phyloP scores from a whole-genome alignment of 2,797 vertebrate species.

The Numenius phaeopus region DNA sequence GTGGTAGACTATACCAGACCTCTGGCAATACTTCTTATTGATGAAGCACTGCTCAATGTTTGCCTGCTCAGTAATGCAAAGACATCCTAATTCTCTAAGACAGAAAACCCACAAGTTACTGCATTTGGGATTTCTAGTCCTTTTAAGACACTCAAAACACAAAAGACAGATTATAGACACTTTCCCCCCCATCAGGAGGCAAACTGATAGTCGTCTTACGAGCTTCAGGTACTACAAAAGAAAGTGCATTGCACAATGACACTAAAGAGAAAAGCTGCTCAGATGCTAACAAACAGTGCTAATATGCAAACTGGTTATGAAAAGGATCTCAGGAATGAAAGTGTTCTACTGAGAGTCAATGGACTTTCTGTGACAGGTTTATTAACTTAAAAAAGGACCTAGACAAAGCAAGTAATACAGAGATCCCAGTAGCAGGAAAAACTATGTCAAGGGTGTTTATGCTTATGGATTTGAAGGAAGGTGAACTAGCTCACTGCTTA shows the following conservation, averaged over 20 bases:
- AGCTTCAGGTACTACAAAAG: conserved; percentile 1
- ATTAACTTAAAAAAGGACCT: background rate
- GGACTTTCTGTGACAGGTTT: background rate
- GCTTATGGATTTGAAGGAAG: background rate
- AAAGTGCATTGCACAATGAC: background rate
- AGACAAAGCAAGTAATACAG: background rate
- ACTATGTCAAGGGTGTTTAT: background rate
- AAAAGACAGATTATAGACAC: background rate
- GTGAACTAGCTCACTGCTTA: background rate
- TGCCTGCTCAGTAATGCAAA: conserved; percentile 62
- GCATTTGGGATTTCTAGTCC: conserved; percentile 1
- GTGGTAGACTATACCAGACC: conserved; percentile 49
- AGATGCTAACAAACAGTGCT: background rate
- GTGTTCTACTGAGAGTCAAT: background rate
- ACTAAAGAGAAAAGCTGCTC: background rate
- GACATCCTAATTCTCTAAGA: conserved; percentile 63
- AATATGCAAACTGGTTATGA: background rate
- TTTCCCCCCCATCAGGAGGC: background rate
- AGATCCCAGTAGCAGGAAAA: background rate
- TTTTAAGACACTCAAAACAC: conserved; percentile 18
- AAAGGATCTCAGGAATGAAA: background rate
- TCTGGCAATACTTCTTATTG: conserved; percentile 61
- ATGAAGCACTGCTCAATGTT: conserved; percentile 63
- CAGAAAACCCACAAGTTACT: conserved; percentile 34
- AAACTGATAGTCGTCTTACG: background rate